phyloP scores from a whole-genome alignment of 2,113 vertebrate genomes.

The Carlito syrichta region DNA sequence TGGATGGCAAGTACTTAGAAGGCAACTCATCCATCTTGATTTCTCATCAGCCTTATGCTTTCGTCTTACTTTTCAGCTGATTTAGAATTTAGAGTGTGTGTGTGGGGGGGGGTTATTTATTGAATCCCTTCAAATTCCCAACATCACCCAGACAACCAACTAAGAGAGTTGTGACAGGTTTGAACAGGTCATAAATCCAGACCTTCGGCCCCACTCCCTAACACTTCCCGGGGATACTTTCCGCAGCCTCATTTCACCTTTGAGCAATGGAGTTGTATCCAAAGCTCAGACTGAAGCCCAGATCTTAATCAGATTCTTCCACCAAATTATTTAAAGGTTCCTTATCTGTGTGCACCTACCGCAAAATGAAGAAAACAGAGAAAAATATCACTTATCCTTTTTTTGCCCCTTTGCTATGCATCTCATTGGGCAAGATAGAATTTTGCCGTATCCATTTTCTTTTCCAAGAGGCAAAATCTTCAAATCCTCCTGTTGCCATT shows the following conservation, averaged over 20 bases:
- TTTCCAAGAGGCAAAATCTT: background rate
- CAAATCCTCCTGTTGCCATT: background rate
- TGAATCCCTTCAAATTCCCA: background rate
- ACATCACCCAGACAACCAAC: background rate
- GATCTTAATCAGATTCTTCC: background rate
- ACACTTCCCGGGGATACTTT: background rate
- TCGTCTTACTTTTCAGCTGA: background rate
- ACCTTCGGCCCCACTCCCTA: background rate
- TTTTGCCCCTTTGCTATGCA: background rate
- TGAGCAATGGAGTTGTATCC: background rate
- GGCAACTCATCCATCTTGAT: background rate
- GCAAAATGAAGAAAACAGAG: background rate
- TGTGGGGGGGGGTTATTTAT: background rate
- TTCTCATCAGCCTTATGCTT: background rate
- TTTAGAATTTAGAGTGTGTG: background rate
- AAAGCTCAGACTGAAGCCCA: background rate
- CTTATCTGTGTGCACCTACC: background rate
- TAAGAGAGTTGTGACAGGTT: background rate
- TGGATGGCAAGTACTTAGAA: background rate
- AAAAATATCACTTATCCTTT: background rate
- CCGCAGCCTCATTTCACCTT: background rate
- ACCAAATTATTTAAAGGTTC: background rate
- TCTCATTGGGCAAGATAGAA: background rate
- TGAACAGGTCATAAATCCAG: background rate
- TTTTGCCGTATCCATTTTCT: background rate